Evolutionary conservation across 1,140 invertebrate species (phyloP).

Genomic region (Orius insidiosus): DNA sequence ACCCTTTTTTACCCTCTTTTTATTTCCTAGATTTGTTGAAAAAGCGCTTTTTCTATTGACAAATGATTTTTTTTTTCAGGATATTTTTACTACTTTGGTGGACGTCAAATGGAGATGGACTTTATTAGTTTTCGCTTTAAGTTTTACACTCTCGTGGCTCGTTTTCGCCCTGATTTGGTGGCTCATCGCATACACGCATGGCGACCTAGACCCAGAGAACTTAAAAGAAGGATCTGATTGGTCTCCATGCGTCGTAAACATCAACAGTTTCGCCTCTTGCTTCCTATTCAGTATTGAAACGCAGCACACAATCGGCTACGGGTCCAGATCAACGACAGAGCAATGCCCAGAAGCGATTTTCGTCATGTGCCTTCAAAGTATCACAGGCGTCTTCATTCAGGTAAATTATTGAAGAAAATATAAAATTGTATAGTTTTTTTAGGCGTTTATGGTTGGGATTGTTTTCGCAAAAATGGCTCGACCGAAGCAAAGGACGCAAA

Average conservation of each 20-base stretch:
- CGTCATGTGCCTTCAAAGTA: constrained; percentile 94
- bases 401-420: constrained; percentile 24
- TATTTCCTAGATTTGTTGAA: no score
- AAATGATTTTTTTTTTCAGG: constrained; percentile 29
- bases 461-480: constrained; percentile 92
- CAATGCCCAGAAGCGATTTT: constrained; percentile 93
- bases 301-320: constrained; percentile 73
- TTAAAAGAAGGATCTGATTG: constrained; percentile 31
- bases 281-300: constrained; percentile 86
- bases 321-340: constrained; percentile 61
- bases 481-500: constrained; percentile 91
- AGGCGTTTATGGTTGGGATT: constrained; percentile 80
- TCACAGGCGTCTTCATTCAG: constrained; percentile 82
- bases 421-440: constrained; percentile 18
- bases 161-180: constrained; percentile 86
- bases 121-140: constrained; percentile 74
- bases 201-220: constrained; percentile 53
- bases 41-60: no score
- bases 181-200: constrained; percentile 80
- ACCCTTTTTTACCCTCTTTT: no score
- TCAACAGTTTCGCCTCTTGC: constrained; percentile 66
- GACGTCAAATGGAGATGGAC: constrained; percentile 97
- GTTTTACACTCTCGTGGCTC: constrained; percentile 83
- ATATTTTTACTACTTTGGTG: constrained; percentile 71
- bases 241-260: constrained; percentile 68